These are phyloP conservation scores for Shargacucullia verbasci DNA, from an alignment of 2,888 invertebrate species.

Conservation along the genomic window DNA sequence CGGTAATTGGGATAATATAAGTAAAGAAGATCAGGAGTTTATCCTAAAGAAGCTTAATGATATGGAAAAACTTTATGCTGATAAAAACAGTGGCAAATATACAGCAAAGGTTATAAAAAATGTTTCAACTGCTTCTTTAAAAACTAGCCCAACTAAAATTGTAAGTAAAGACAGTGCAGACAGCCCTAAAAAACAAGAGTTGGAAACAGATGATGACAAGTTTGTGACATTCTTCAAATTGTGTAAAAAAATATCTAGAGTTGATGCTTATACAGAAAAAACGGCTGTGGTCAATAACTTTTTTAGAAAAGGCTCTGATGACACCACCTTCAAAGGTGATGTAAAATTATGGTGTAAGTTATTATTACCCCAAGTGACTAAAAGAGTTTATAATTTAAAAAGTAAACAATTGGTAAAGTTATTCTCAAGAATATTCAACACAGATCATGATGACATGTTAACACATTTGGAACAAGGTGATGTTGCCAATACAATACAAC, in stretches of 20 bases:
- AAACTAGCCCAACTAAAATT: conserved; percentile 25
- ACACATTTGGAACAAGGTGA: conserved; percentile 96
- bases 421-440: conserved; percentile 94
- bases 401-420: conserved; percentile 97
- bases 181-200: conserved; percentile 32
- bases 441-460: conserved; percentile 94
- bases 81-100: conserved; percentile 86
- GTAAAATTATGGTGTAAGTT: conserved; percentile 94
- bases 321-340: conserved; percentile 93
- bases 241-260: conserved; percentile 93
- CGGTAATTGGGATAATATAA: conserved; percentile 92
- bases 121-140: conserved; percentile 59
- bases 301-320: conserved; percentile 90
- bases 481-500: conserved; percentile 95
- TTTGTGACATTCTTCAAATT: conserved; percentile 94
- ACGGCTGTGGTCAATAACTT: conserved; percentile 92
- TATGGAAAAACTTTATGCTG: conserved; percentile 87
- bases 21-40: conserved; percentile 91
- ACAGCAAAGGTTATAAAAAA: conserved; percentile 79
- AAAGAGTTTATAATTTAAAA: conserved; percentile 97
- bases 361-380: conserved; percentile 94
- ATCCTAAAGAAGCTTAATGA: conserved; percentile 91
- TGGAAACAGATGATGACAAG: conserved; percentile 90
- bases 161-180: conserved; percentile 38
- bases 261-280: conserved; percentile 94